Conservation (phyloP, 2,113 vertebrate species). For the Capreolus pygargus region DNA sequence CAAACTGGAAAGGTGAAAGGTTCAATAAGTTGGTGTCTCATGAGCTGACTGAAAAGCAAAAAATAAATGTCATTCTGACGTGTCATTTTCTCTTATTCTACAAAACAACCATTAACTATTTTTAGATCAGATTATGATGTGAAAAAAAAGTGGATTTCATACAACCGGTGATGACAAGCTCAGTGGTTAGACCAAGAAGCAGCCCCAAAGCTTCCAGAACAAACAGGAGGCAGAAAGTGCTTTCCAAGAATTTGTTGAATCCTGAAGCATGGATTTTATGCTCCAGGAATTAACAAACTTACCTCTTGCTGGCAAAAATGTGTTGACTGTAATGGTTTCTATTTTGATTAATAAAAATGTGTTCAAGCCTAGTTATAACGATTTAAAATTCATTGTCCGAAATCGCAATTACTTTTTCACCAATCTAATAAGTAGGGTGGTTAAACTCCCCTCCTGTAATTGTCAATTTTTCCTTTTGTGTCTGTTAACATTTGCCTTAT, state of each 20-base stretch:
- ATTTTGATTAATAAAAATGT: not conserved
- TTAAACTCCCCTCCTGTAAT: not conserved
- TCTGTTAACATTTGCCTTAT: not conserved
- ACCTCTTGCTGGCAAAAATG: not conserved
- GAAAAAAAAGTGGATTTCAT: not conserved
- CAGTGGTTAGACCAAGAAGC: not conserved
- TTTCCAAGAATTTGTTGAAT: not conserved
- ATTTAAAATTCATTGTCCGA: not conserved
- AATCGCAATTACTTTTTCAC: not conserved
- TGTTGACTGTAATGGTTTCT: not conserved
- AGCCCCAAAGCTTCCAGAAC: not conserved
- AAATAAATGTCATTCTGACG: fast-evolving
- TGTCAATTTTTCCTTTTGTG: not conserved
- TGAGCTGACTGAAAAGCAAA: not conserved
- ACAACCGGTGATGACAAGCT: not conserved
- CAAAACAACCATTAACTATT: not conserved
- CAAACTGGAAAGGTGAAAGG: not conserved
- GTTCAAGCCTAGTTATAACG: not conserved
- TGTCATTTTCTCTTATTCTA: not conserved
- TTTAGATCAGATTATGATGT: not conserved
- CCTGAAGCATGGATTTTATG: not conserved
- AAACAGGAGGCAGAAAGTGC: not conserved
- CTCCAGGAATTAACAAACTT: not conserved
- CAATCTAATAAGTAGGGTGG: not conserved
- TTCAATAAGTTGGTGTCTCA: not conserved